These are phyloP conservation scores for Alosa sapidissima DNA, from an alignment of 2,797 vertebrate species.

Conservation along the genomic window DNA sequence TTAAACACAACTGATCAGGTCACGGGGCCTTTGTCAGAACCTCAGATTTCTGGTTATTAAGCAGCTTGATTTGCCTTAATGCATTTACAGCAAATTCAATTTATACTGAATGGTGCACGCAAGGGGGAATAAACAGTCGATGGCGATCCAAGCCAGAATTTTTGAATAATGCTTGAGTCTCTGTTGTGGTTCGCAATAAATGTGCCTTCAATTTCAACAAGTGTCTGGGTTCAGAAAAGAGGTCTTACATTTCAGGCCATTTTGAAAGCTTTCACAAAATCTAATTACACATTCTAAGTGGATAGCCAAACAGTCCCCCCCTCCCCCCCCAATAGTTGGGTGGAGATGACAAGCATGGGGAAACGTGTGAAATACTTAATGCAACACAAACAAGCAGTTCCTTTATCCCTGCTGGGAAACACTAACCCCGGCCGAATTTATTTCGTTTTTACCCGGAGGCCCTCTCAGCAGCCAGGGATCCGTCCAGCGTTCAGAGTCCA, in stretches of 20 bases:
- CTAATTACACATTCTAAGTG: not conserved
- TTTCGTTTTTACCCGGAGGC: not conserved
- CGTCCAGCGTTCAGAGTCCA: not conserved
- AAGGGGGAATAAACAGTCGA: not conserved
- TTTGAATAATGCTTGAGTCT: not conserved
- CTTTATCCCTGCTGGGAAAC: constrained; percentile 42
- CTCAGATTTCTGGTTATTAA: not conserved
- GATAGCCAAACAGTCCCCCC: not conserved
- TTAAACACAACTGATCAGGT: not conserved
- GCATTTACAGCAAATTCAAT: not conserved
- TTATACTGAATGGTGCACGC: not conserved
- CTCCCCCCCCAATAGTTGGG: not conserved
- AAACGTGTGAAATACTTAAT: constrained; percentile 37
- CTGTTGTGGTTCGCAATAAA: constrained; percentile 7
- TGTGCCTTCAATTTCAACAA: not conserved
- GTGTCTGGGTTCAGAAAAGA: not conserved
- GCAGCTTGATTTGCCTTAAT: not conserved
- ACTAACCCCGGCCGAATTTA: constrained; percentile 29
- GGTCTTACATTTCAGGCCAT: constrained; percentile 1
- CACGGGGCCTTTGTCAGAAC: not conserved
- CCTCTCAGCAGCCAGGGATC: not conserved
- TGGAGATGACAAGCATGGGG: constrained; percentile 30
- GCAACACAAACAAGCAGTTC: constrained; percentile 42
- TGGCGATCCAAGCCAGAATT: not conserved
- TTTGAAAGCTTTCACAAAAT: not conserved